Conservation (phyloP, 1,140 invertebrate species). For the Drosophila erecta region DNA sequence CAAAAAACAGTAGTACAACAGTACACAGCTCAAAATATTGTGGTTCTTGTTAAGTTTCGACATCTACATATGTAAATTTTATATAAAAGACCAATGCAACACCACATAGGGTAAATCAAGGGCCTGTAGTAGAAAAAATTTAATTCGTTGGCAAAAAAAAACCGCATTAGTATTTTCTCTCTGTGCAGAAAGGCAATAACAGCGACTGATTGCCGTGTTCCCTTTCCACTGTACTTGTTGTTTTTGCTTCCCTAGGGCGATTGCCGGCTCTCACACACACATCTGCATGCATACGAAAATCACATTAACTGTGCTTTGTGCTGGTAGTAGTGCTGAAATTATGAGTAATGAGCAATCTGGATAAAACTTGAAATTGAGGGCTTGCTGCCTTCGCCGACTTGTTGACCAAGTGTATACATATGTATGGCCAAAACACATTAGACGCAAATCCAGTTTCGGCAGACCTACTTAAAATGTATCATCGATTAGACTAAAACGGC, state of each 20-base stretch:
- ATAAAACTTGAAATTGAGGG: constrained; percentile 51
- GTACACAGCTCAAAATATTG: constrained; percentile 4
- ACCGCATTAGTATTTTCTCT: not conserved
- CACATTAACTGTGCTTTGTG: constrained; percentile 21
- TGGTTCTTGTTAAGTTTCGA: no score
- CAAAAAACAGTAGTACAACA: not conserved
- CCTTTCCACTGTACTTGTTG: constrained; percentile 6
- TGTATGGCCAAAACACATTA: constrained; percentile 56
- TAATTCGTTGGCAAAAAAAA: not conserved
- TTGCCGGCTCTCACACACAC: constrained; percentile 22
- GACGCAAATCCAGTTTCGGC: constrained; percentile 42
- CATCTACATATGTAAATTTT: no score
- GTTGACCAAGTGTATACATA: constrained; percentile 43
- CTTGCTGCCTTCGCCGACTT: constrained; percentile 2
- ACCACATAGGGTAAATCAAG: no score
- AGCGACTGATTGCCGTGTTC: constrained; percentile 10
- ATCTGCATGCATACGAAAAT: constrained; percentile 23
- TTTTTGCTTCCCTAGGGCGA: constrained; percentile 31
- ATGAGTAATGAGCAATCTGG: constrained; percentile 72
- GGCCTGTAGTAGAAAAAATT: no score
- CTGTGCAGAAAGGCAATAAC: constrained; percentile 14
- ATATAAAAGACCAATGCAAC: no score
- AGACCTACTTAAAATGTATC: constrained; percentile 47
- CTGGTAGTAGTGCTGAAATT: constrained; percentile 44
- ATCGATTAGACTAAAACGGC: constrained; percentile 39